Conservation (phyloP, 2,888 invertebrate genomes). For the Drosophila mulleri region DNA sequence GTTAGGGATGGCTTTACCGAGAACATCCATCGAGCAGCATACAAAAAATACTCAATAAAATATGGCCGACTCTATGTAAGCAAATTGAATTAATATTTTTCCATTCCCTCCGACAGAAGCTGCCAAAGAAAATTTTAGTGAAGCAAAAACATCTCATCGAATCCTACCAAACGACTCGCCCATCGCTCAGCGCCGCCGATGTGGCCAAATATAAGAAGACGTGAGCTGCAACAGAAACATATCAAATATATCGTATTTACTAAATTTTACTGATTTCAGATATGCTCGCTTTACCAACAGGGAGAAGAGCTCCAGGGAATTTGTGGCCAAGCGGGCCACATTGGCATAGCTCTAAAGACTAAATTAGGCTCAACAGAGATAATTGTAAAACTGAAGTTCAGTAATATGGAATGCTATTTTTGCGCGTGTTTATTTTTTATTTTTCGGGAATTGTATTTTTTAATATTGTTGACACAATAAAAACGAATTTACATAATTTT, state of each 20-base stretch:
- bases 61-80: slow-evolving; percentile 18
- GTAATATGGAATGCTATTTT: slow-evolving; percentile 20
- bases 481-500: slow-evolving; percentile 46
- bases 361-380: slow-evolving; percentile 40
- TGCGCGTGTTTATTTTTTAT: slow-evolving; percentile 20
- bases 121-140: slow-evolving; percentile 85
- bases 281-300: slow-evolving; percentile 88
- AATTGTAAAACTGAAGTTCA: slow-evolving; percentile 13
- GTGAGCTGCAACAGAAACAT: slow-evolving; percentile 86
- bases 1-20: slow-evolving; percentile 48
- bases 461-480: slow-evolving; percentile 53
- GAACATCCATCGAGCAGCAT: slow-evolving; percentile 44
- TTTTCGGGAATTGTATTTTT: slow-evolving; percentile 38
- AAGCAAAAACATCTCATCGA: slow-evolving; percentile 88
- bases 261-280: slow-evolving; percentile 83
- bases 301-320: slow-evolving; percentile 86
- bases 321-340: slow-evolving; percentile 87
- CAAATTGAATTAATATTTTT: slow-evolving; percentile 30
- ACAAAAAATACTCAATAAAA: slow-evolving; percentile 54
- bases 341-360: slow-evolving; percentile 85
- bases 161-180: slow-evolving; percentile 90
- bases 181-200: slow-evolving; percentile 91
- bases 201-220: slow-evolving; percentile 90
- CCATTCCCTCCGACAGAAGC: slow-evolving; percentile 68
- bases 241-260: neutral